A percentile compares a stretch with the other conserved stretches of the same genome.
These are phyloP conservation scores for Nomada lathburiana DNA, from an alignment of 2,888 invertebrate species.

Conservation along the genomic window DNA sequence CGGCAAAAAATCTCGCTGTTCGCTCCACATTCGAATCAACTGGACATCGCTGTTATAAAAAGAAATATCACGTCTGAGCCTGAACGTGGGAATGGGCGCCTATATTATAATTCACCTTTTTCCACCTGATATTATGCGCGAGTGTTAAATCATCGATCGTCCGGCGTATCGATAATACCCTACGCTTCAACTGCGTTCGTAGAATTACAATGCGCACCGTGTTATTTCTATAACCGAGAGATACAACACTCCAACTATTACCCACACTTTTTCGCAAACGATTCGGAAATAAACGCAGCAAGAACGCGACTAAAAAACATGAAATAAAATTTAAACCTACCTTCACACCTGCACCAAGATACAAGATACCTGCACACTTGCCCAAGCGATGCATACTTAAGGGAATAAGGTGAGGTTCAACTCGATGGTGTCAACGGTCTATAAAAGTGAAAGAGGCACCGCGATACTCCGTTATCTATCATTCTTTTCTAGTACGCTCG, in stretches of 20 bases:
- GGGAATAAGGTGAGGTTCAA: no score
- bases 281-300: no score
- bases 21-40: not conserved
- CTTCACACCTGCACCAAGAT: not conserved
- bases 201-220: conserved; percentile 16
- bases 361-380: no score
- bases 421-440: no score
- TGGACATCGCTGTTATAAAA: not conserved
- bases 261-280: no score
- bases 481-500: no score
- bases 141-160: conserved; percentile 3
- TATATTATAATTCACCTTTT: not conserved
- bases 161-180: not conserved
- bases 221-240: not conserved
- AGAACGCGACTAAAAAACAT: not conserved
- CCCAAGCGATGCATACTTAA: no score
- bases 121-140: not conserved
- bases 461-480: no score
- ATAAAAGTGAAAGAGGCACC: no score
- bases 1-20: not conserved
- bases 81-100: conserved; percentile 24
- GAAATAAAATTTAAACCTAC: not conserved
- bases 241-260: no score
- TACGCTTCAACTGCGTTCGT: not conserved
- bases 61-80: not conserved